A percentile compares a stretch with the other conserved stretches of the same genome.
Evolutionary conservation across 2,797 vertebrate species (phyloP).

Genomic region (Falco novaeseelandiae): DNA sequence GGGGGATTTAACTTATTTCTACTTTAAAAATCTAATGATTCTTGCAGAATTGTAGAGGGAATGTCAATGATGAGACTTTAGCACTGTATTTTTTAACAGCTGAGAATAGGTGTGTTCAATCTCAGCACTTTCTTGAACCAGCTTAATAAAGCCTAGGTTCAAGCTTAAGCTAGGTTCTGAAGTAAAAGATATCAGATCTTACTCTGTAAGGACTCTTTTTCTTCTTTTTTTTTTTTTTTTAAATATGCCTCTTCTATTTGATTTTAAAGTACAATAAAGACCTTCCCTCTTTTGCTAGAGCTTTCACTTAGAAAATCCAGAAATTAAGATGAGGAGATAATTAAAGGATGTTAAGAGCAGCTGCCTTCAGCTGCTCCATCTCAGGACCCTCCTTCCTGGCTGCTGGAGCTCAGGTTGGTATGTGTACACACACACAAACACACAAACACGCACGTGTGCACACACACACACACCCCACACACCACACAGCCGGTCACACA

Average conservation of each 20-base stretch:
- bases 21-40: not conserved
- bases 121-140: not conserved
- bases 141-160: not conserved
- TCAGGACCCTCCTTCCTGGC: fast-evolving
- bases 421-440: fast-evolving
- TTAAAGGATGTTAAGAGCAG: not conserved
- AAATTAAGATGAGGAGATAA: not conserved
- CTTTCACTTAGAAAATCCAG: not conserved
- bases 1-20: not conserved
- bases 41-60: not conserved
- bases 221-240: not conserved
- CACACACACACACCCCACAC: no score
- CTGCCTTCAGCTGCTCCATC: not conserved
- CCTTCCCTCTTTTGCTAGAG: not conserved
- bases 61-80: not conserved
- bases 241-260: not conserved
- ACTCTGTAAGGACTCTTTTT: not conserved
- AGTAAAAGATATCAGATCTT: not conserved
- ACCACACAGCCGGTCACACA: not conserved
- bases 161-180: not conserved
- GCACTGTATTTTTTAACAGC: not conserved
- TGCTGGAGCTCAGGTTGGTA: not conserved
- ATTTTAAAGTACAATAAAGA: not conserved
- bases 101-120: not conserved
- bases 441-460: fast-evolving